phyloP scores from a whole-genome alignment of 1,140 invertebrate species.

The Cryptotermes secundus region DNA sequence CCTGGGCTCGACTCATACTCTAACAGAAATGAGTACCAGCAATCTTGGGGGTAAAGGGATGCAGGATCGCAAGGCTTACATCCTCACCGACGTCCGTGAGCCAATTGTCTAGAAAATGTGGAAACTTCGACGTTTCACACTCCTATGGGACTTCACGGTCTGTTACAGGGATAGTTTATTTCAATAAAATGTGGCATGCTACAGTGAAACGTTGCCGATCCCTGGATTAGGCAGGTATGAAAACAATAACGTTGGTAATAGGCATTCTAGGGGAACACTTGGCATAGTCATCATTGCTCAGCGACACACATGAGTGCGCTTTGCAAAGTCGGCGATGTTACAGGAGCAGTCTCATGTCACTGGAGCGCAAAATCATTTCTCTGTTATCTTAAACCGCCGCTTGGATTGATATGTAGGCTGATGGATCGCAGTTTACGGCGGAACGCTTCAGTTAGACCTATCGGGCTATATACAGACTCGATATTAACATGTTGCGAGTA shows the following conservation, averaged over 20 bases:
- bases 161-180: too few relatives aligned
- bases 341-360: neutral
- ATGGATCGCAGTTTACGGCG: neutral
- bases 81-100: too few relatives aligned
- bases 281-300: neutral
- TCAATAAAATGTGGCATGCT: too few relatives aligned
- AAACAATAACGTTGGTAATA: neutral
- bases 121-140: too few relatives aligned
- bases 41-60: too few relatives aligned
- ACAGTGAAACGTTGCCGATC: too few relatives aligned
- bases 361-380: neutral
- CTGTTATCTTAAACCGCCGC: constrained; percentile 10
- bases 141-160: too few relatives aligned
- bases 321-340: neutral
- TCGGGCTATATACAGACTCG: neutral
- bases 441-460: neutral
- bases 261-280: neutral
- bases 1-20: too few relatives aligned
- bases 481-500: neutral
- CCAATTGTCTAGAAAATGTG: too few relatives aligned
- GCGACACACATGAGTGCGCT: neutral
- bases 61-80: too few relatives aligned
- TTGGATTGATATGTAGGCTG: neutral
- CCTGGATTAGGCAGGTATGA: neutral
- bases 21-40: too few relatives aligned